Base-by-base conservation (phyloP, 2,888 invertebrate genomes). In the Aspidiotus destructor region DNA sequence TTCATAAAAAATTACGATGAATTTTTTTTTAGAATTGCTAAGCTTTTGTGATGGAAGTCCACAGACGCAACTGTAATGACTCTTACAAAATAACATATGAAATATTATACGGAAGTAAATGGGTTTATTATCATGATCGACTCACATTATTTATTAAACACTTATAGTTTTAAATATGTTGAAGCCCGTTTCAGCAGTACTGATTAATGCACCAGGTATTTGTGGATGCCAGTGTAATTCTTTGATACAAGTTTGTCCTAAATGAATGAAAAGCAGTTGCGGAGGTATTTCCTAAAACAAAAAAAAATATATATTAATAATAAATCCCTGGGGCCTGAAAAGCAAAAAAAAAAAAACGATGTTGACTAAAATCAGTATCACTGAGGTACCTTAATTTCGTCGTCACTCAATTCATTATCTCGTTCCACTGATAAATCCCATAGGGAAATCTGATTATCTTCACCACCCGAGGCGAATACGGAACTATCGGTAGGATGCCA, bases 141-240 rank as follows among this genome's bases (percentile, higher is more conserved):
- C 28, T 28, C 28, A 28, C 28, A 15, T 48, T 63, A 57, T 57
- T 40, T 28, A 52, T 84, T 80, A 98, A 73, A 96, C 90, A 83
- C 95, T 98, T 75, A 98, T 95, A 60, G 98, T 95, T 80, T 92
- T 88, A 78, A 99, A 99, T 77, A 99, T 84, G 80, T 99, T 96
- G 76, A 99, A 96, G 69, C 97, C 98, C 75, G 88, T 89, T 73
- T 88, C 86, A 11, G 99, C 94, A 41, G 99, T 99, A 70, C 94
- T 93, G 60, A 99, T 82, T 62, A 99, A 83, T 1, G 92, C 86
- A 10, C 98, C 97, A 0, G 96, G 89, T 72, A 97, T 83, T 80
- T 99, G 97, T 41, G 87, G 86, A 79, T 99, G 98, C 98, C 99
- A 99, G 77, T 98, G 98, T 42, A 98, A 79, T 80, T 99, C 99